Percentiles rank a stretch among this genome's conserved stretches.
Conservation (phyloP, 1,140 invertebrate genomes). For the Venturia canescens region DNA sequence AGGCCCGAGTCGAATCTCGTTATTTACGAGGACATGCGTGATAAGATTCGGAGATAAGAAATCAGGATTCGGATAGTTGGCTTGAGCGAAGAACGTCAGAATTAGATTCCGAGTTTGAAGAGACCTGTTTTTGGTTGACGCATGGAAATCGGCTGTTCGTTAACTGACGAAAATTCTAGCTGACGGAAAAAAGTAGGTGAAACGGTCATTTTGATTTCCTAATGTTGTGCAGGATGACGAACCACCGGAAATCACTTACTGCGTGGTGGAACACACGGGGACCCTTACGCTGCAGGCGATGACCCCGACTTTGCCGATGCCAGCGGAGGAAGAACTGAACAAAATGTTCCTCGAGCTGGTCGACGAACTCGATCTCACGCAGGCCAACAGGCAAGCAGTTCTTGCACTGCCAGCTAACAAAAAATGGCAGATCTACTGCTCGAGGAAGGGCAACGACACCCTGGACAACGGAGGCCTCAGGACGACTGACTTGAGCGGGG, state of each 20-base stretch:
- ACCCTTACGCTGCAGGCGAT: constrained; percentile 90
- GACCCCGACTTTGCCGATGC: constrained; percentile 93
- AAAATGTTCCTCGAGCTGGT: constrained; percentile 96
- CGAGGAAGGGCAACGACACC: constrained; percentile 84
- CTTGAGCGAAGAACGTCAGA: neutral
- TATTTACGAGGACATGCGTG: neutral
- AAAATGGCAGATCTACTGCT: constrained; percentile 99
- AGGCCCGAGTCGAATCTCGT: neutral
- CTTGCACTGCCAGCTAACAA: constrained; percentile 94
- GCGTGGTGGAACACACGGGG: constrained; percentile 91
- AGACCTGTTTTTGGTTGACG: neutral
- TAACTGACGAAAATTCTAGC: neutral
- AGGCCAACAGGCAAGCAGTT: constrained; percentile 94
- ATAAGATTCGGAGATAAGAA: neutral
- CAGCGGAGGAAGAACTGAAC: constrained; percentile 93
- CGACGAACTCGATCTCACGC: constrained; percentile 95
- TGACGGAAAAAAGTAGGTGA: no score
- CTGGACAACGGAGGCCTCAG: constrained; percentile 78
- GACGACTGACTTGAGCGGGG: constrained; percentile 83
- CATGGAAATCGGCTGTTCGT: neutral
- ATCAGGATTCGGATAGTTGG: neutral
- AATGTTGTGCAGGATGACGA: constrained; percentile 90
- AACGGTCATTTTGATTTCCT: constrained; percentile 50
- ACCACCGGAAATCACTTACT: constrained; percentile 93
- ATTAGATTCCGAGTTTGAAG: neutral